A percentile compares a stretch with the other conserved stretches of the same genome.
phyloP scores from a whole-genome alignment of 2,888 invertebrate genomes.

The Oscheius sp. region DNA sequence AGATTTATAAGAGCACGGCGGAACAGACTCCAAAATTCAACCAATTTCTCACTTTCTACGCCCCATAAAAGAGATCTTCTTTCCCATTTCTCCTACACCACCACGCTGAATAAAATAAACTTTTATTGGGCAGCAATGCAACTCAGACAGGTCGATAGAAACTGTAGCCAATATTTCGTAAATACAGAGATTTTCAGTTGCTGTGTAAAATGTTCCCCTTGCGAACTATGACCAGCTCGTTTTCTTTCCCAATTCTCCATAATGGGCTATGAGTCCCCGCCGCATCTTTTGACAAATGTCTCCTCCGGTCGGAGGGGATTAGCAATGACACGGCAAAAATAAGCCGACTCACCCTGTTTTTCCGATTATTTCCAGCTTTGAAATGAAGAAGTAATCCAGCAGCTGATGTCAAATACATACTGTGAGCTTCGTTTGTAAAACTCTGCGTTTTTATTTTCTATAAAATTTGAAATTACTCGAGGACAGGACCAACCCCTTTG shows the following conservation, averaged over 20 bases:
- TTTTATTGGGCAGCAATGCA: too few relatives aligned
- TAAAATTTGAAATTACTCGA: conserved; percentile 13
- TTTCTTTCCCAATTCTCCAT: not conserved
- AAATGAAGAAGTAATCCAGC: conserved; percentile 51
- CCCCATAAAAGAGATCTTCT: too few relatives aligned
- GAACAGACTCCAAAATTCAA: too few relatives aligned
- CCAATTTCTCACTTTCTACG: too few relatives aligned
- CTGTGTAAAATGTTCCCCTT: too few relatives aligned
- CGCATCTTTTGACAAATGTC: conserved; percentile 25
- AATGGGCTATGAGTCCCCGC: conserved; percentile 16
- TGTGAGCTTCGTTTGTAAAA: conserved; percentile 47
- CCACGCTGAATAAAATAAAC: too few relatives aligned
- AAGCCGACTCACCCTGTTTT: conserved; percentile 13
- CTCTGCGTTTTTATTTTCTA: conserved; percentile 49
- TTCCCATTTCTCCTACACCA: too few relatives aligned
- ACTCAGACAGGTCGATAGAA: too few relatives aligned
- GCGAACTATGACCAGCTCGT: conserved; percentile 22
- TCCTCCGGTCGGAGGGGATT: conserved; percentile 14
- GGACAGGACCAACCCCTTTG: conserved; percentile 25
- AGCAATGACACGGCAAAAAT: not conserved
- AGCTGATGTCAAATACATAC: conserved; percentile 47
- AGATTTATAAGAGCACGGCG: too few relatives aligned
- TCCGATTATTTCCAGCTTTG: conserved; percentile 48
- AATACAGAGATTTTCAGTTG: too few relatives aligned
- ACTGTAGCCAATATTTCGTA: too few relatives aligned